Evolutionary conservation across 2,888 invertebrate species (phyloP).

Genomic region (Drosophila maculinotata): DNA sequence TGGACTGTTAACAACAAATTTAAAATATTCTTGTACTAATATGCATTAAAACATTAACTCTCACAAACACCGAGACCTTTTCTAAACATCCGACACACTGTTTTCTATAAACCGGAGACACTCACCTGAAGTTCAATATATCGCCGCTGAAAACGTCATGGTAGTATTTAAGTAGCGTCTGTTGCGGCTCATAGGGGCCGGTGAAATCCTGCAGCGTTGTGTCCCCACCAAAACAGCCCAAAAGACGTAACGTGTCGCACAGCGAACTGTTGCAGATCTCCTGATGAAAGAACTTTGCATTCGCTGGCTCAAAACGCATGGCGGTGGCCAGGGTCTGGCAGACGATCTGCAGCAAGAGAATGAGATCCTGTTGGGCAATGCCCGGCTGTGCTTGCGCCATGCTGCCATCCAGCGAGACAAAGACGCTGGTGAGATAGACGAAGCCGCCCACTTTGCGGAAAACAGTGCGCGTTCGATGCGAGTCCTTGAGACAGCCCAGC

Average conservation of each 20-base stretch:
- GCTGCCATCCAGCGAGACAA: constrained; percentile 95
- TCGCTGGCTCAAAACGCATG: constrained; percentile 99
- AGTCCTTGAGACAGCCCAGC: constrained; percentile 95
- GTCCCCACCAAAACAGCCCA: constrained; percentile 93
- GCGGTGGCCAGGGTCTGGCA: constrained; percentile 98
- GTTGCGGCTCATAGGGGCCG: constrained; percentile 78
- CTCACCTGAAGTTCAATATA: constrained; percentile 87
- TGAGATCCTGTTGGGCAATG: constrained; percentile 87
- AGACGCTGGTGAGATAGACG: constrained; percentile 97
- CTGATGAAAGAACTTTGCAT: constrained; percentile 98
- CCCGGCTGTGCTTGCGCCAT: constrained; percentile 86
- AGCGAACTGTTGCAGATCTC: constrained; percentile 98
- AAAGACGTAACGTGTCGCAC: constrained; percentile 94
- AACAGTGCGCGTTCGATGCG: constrained; percentile 97
- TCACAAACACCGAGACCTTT: too few relatives aligned
- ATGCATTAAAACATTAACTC: too few relatives aligned
- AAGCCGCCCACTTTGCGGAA: constrained; percentile 99
- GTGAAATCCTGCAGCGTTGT: constrained; percentile 86
- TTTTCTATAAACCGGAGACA: too few relatives aligned
- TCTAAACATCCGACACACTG: too few relatives aligned
- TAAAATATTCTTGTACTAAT: too few relatives aligned
- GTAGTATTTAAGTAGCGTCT: constrained; percentile 86
- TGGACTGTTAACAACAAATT: too few relatives aligned
- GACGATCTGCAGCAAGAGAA: constrained; percentile 93
- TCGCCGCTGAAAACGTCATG: constrained; percentile 92